phyloP scores from a whole-genome alignment of 2,797 vertebrate genomes.

The Bradypodion pumilum region DNA sequence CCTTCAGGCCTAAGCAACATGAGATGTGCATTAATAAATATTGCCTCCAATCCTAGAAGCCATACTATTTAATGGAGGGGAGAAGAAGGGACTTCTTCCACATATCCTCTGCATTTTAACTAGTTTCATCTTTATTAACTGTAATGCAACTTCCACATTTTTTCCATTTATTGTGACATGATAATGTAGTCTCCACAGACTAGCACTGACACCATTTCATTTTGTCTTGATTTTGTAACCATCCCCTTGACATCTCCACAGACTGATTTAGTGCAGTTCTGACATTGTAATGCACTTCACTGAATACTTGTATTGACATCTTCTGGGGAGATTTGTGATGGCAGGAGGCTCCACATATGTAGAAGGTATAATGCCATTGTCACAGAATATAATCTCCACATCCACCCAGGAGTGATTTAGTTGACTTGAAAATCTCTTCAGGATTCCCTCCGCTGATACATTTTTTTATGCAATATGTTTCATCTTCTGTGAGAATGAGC shows the following conservation, averaged over 20 bases:
- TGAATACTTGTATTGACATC: conserved; percentile 57
- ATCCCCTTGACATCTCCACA: conserved; percentile 15
- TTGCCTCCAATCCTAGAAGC: conserved; percentile 18
- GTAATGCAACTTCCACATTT: conserved; percentile 37
- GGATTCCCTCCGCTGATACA: not conserved
- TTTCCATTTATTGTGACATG: conserved; percentile 50
- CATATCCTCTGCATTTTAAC: conserved; percentile 26
- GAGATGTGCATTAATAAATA: conserved; percentile 31
- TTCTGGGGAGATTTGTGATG: conserved; percentile 60
- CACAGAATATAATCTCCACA: conserved; percentile 9
- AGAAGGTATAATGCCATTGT: conserved; percentile 31
- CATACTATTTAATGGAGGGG: conserved; percentile 29
- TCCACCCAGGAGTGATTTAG: conserved; percentile 24
- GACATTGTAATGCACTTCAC: conserved; percentile 41
- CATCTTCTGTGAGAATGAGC: not conserved
- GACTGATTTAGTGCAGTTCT: conserved; percentile 49
- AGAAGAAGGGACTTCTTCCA: not conserved
- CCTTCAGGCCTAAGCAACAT: conserved; percentile 19
- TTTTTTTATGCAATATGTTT: not conserved
- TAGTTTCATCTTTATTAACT: conserved; percentile 35
- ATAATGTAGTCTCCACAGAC: conserved; percentile 29
- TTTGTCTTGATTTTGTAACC: conserved; percentile 34
- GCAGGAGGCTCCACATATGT: conserved; percentile 20
- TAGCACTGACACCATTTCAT: conserved; percentile 23
- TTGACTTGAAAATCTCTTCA: conserved; percentile 8